phyloP scores from a whole-genome alignment of 1,140 invertebrate species.

The Euschistus heros region DNA sequence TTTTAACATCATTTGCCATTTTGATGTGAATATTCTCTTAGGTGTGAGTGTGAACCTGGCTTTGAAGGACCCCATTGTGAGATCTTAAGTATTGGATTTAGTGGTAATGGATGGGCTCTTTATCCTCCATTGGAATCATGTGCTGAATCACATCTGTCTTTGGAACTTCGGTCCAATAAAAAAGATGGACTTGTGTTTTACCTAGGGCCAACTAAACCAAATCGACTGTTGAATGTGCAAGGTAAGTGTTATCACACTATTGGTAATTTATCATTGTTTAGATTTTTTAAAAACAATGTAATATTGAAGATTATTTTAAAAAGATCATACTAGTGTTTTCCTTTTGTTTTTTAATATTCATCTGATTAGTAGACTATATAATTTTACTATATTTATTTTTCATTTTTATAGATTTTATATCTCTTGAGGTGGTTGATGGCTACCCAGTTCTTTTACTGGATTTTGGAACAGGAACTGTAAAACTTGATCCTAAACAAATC shows the following conservation, averaged over 20 bases:
- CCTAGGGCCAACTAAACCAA: constrained; percentile 61
- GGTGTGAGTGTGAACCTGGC: constrained; percentile 52
- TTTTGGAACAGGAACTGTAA: constrained; percentile 73
- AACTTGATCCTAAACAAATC: constrained; percentile 59
- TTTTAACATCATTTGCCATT: background rate
- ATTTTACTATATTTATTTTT: constrained; percentile 18
- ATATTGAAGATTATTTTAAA: too few relatives aligned
- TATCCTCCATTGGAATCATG: constrained; percentile 70
- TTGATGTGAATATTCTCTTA: constrained; percentile 28
- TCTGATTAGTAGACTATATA: background rate
- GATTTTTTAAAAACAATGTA: too few relatives aligned
- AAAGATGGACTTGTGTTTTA: constrained; percentile 81
- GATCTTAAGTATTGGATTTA: constrained; percentile 73
- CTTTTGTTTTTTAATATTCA: background rate
- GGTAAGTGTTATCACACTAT: constrained; percentile 34
- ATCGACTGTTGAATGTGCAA: constrained; percentile 47
- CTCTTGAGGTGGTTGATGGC: constrained; percentile 76
- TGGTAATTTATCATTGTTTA: too few relatives aligned
- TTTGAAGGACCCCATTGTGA: constrained; percentile 84
- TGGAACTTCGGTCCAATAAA: constrained; percentile 63
- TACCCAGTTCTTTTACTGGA: constrained; percentile 75
- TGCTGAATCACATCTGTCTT: constrained; percentile 60
- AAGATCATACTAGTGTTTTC: background rate
- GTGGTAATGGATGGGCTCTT: constrained; percentile 77
- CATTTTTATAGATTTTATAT: constrained; percentile 68